Percentiles rank a stretch among this genome's conserved stretches.
Conservation (phyloP, 2,888 invertebrate genomes). For the Mythimna vitellina region DNA sequence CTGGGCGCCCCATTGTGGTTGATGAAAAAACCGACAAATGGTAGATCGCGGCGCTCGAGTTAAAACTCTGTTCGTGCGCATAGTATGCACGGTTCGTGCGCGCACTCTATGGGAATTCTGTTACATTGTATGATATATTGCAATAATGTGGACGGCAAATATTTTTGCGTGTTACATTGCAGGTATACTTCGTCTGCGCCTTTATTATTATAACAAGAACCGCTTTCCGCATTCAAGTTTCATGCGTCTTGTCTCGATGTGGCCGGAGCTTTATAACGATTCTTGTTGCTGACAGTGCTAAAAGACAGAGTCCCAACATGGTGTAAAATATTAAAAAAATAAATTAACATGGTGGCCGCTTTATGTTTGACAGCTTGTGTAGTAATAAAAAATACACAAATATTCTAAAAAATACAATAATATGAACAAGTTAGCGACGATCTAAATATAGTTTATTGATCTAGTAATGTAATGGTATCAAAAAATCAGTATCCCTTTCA, state of each 20-base stretch:
- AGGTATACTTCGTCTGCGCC: too few species aligned
- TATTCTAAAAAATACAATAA: neutral
- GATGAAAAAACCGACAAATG: too few species aligned
- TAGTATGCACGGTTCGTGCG: too few species aligned
- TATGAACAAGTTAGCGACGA: neutral
- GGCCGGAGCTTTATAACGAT: neutral
- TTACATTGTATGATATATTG: too few species aligned
- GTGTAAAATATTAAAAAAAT: constrained; percentile 1
- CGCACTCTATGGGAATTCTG: too few species aligned
- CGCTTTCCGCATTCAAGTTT: too few species aligned
- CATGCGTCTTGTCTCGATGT: neutral
- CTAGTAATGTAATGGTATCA: neutral
- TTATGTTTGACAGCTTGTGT: constrained; percentile 51
- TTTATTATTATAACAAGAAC: too few species aligned
- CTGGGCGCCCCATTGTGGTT: too few species aligned
- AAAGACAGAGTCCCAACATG: constrained; percentile 9
- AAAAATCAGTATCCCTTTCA: constrained; percentile 1
- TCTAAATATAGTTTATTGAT: constrained; percentile 3
- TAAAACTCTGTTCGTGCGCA: too few species aligned
- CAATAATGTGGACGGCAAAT: too few species aligned
- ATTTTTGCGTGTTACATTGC: too few species aligned
- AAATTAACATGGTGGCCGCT: constrained; percentile 49
- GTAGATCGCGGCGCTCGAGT: too few species aligned
- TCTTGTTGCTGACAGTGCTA: neutral
- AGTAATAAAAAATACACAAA: constrained; percentile 17